Conservation (phyloP, 1,140 invertebrate species). For the Steinernema feltiae region DNA sequence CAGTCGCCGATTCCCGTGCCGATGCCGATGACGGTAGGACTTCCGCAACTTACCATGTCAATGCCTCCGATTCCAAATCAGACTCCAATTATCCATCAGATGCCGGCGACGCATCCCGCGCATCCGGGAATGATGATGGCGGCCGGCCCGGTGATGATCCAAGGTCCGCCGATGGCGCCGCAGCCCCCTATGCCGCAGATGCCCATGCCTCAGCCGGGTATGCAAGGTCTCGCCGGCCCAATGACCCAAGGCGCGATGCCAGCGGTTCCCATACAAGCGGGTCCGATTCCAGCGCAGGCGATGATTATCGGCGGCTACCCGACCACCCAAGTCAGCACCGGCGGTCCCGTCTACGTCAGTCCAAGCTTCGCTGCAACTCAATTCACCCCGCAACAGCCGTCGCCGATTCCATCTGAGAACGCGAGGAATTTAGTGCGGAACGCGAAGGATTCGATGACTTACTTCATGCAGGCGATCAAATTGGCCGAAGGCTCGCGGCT, state of each 20-base stretch:
- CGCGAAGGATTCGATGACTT: conserved; percentile 85
- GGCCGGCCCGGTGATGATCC: neutral
- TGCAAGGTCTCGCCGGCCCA: too few relatives aligned
- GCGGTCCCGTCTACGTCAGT: neutral
- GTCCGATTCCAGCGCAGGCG: neutral
- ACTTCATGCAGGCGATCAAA: conserved; percentile 90
- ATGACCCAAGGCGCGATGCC: neutral
- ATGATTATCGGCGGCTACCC: neutral
- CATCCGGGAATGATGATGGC: neutral
- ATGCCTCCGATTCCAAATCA: neutral
- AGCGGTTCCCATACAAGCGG: neutral
- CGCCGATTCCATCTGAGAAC: neutral
- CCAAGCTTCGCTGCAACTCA: neutral
- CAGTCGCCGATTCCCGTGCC: neutral
- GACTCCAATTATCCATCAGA: neutral
- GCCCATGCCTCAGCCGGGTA: neutral
- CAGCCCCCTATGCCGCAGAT: neutral
- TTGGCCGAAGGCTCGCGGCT: conserved; percentile 74
- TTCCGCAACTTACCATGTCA: neutral
- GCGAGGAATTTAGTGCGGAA: conserved; percentile 67
- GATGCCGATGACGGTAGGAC: neutral
- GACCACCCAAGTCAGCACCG: neutral
- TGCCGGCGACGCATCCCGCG: neutral
- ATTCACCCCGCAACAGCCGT: neutral
- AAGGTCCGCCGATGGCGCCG: neutral